Base-by-base conservation (phyloP, 2,888 invertebrate species). In the Thelaira solivaga region DNA sequence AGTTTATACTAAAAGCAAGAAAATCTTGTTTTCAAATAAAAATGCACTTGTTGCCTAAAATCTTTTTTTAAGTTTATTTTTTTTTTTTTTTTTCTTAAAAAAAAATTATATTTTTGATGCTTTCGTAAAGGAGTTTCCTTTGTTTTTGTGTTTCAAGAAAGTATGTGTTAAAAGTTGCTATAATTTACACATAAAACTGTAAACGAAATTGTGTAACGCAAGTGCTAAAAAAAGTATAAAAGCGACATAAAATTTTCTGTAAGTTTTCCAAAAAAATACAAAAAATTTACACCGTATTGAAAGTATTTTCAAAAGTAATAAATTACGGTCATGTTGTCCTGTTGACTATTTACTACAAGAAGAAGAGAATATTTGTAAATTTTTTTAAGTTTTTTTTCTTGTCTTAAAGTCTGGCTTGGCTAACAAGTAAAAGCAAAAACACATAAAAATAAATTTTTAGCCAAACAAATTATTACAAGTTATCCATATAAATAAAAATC, bases 21-120 rank as follows among this genome's bases (percentile, higher is more conserved):
- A 4, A 31, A 72, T 64, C 16, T 64, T 64, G 53, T 57, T 72
- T 47, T 43, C 5, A 3, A 29, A 55, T 55, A n/a, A 13, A 64
- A 47, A 45, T 36, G 18, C 10, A 64, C 64, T 72, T 72, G 64
- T 72, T 72, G 72, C 55, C n/a, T 22, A 3, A 36, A 39, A 31
- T 8, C n/a, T 47, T 13, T 4, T 13, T 36, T 31, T 29, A 39
- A 24, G 36, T 41, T 16, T 31, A 47, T 64, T n/a, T 64, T 64
- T 16, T 29, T 29, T 16, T 41, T 45, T 29, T 64, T 53, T 18
- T 64, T 72, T 53, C 55, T 11, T 43, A 51, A 6, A 43, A 34
- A 47, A 39, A 26, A 10, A 3, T 34, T 49, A 41, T 36, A 10
- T 20, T 26, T 43, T 39, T 39, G 36, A n/a, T n/a, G 36, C 36